Percentiles rank a stretch among this genome's conserved stretches.
Conservation (phyloP, 2,888 invertebrate genomes). For the Thecophora atra region DNA sequence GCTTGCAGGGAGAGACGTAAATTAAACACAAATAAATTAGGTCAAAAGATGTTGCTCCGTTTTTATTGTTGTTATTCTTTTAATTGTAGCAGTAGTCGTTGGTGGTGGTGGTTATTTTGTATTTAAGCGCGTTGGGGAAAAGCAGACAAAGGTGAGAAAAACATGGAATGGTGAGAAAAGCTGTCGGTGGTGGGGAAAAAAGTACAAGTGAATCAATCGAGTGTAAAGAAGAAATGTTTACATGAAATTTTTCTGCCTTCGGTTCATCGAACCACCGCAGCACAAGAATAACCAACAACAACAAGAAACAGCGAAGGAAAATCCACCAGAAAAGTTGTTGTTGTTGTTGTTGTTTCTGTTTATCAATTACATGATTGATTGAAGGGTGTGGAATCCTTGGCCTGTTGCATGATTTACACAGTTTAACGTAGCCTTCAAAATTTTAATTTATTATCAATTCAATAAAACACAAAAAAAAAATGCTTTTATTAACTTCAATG, state of each 20-base stretch:
- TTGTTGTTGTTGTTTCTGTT: not conserved
- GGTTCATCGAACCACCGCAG: constrained; percentile 1
- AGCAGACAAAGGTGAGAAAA: not conserved
- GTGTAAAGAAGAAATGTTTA: not conserved
- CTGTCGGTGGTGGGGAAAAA: too few relatives aligned
- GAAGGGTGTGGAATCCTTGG: not conserved
- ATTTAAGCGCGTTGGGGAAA: too few relatives aligned
- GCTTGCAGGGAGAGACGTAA: not conserved
- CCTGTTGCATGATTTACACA: constrained; percentile 7
- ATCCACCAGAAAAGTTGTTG: not conserved
- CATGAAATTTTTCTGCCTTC: too few relatives aligned
- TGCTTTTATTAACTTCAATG: too few relatives aligned
- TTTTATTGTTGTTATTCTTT: not conserved
- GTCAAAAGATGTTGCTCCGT: not conserved
- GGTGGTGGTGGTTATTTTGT: too few relatives aligned
- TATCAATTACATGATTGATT: constrained; percentile 18
- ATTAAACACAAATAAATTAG: not conserved
- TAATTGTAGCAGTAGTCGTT: not conserved
- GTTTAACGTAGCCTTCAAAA: constrained; percentile 2
- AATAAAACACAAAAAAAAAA: not conserved
- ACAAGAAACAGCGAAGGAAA: not conserved
- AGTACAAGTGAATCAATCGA: too few relatives aligned
- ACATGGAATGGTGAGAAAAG: not conserved
- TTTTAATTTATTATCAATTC: constrained; percentile 1
- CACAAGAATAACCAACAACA: not conserved